phyloP scores from a whole-genome alignment of 1,140 invertebrate species.

The Cyclina sinensis region DNA sequence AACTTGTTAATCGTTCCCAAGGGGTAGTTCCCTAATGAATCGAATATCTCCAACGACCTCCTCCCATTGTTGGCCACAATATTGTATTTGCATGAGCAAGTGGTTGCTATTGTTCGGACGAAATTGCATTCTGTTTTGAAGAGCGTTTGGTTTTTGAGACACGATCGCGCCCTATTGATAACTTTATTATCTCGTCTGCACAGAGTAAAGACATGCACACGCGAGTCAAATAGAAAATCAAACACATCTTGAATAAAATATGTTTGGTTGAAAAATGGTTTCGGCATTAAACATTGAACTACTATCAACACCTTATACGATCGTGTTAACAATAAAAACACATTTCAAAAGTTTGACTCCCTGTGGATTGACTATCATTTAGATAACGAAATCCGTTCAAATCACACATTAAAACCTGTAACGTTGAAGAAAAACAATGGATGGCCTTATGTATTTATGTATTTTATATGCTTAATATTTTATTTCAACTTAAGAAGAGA shows the following conservation, averaged over 20 bases:
- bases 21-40: conserved; percentile 9
- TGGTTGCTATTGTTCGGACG: not conserved
- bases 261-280: no score
- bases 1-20: conserved; percentile 39
- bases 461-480: no score
- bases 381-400: no score
- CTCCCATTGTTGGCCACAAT: not conserved
- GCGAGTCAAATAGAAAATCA: not conserved
- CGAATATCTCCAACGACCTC: not conserved
- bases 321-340: no score
- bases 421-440: no score
- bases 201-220: not conserved
- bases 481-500: no score
- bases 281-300: no score
- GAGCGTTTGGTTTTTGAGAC: not conserved
- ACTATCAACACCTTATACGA: no score
- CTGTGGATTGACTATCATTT: no score
- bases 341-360: no score
- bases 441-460: no score
- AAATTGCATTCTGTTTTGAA: conserved; percentile 26
- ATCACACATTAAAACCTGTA: no score
- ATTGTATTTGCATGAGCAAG: conserved; percentile 50
- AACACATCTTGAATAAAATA: not conserved
- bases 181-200: not conserved
- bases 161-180: not conserved